Conservation (phyloP, 2,797 vertebrate species). For the Hirundo rustica region DNA sequence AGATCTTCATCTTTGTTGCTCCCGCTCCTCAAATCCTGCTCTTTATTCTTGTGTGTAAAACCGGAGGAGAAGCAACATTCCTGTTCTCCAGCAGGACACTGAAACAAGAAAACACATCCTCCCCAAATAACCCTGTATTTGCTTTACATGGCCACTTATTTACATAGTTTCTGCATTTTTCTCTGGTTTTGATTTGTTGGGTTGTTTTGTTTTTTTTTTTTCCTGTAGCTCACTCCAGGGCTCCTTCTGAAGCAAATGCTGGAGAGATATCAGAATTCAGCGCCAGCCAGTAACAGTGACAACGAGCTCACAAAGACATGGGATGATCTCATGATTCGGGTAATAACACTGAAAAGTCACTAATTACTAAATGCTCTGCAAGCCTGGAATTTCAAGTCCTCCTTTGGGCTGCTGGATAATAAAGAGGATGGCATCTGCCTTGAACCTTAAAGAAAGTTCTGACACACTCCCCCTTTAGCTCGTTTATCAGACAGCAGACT, state of each 20-base stretch:
- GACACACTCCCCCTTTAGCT: not conserved
- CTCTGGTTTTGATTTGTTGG: not conserved
- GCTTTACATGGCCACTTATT: not conserved
- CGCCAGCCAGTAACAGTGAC: slow-evolving; percentile 61
- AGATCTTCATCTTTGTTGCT: not conserved
- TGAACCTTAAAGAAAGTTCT: not conserved
- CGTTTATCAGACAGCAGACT: not conserved
- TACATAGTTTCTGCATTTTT: not conserved
- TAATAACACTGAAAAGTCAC: slow-evolving; percentile 30
- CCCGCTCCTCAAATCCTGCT: not conserved
- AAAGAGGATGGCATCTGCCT: not conserved
- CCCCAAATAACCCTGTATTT: not conserved
- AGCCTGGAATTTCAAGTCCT: slow-evolving; percentile 26
- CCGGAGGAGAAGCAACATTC: not conserved
- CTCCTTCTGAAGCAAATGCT: slow-evolving; percentile 84
- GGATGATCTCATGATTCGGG: slow-evolving; percentile 80
- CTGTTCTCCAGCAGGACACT: not conserved
- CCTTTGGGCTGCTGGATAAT: not conserved
- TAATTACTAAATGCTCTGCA: slow-evolving; percentile 21
- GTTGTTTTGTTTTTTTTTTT: not conserved
- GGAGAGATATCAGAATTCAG: slow-evolving; percentile 72
- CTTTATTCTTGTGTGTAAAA: not conserved
- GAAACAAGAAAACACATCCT: not conserved
- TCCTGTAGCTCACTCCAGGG: slow-evolving; percentile 71
- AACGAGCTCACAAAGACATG: slow-evolving; percentile 76